Evolutionary conservation across 2,797 vertebrate species (phyloP), one percentile per base, ranked within the genome.

Genomic region (Scyliorhinus canicula): DNA sequence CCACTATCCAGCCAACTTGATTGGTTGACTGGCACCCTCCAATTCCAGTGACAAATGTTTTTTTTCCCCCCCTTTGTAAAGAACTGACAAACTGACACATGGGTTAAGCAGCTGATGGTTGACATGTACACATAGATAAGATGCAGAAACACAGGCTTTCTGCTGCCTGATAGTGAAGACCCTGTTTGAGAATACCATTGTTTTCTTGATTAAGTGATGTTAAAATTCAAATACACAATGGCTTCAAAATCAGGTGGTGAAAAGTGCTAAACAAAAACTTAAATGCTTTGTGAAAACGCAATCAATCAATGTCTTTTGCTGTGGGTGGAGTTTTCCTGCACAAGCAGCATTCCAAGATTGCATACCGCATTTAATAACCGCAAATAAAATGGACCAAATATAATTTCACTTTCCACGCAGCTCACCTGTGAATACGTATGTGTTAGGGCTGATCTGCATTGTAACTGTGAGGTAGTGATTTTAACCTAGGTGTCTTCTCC

Each of bases 211-310:
- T 63, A 91, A 63, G 60, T 91, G 21, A 65, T 44, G 88, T 91
- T 44, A 63, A n/a, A n/a, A 91, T 91, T 65, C n/a, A 65, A 65
- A 26, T 21, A 91, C 40, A 4, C 60, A 91, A 91, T 24, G 44
- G n/a, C n/a, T 91, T 44, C 57, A 65, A 65, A 90, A 90, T 57
- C 57, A 63, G 57, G 86, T 63, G 57, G 57, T 90, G 86, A 90
- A 90, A 91, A 91, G 88, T 40, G 21, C 67, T 50, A 69, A 74
- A 35, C 93, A 94, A 26, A 94, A 94, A 35, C 65, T 35, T 52
- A 93, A 71, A 93, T 93, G 40, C 93, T 69, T 71, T 93, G 44
- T 67, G 65, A 71, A 93, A 93, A 93, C 93, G n/a, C n/a, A n/a
- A n/a, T 93, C 93, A 47, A 65, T 91, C 88, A 91, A 63, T 91